phyloP scores from a whole-genome alignment of 1,140 invertebrate genomes.

The Ceratitis capitata region DNA sequence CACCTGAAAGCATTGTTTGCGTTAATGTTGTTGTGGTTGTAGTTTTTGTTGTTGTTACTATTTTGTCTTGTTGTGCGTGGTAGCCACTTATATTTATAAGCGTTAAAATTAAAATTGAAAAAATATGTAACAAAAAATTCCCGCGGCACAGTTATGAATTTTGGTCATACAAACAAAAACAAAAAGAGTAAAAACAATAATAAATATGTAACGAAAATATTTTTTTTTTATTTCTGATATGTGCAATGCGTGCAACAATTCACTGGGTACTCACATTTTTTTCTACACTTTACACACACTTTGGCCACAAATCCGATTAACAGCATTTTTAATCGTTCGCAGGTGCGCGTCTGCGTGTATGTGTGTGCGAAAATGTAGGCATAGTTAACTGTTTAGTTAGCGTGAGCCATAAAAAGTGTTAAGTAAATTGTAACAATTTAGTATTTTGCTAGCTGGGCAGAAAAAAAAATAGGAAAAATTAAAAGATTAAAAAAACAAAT shows the following conservation, averaged over 20 bases:
- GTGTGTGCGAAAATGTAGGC: background rate
- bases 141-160: background rate
- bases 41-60: background rate
- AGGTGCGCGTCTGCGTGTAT: background rate
- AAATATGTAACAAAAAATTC: background rate
- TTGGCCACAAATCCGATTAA: conserved; percentile 4
- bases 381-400: background rate
- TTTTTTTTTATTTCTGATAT: background rate
- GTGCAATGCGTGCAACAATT: background rate
- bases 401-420: background rate
- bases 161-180: background rate
- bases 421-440: background rate
- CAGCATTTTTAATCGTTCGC: conserved; percentile 1
- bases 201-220: too few species aligned
- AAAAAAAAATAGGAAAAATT: too few species aligned
- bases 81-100: background rate
- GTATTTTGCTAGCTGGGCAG: too few species aligned
- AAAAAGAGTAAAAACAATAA: background rate
- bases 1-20: background rate
- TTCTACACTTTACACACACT: background rate
- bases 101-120: background rate
- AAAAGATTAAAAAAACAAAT: too few species aligned
- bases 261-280: background rate
- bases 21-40: background rate
- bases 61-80: background rate